phyloP scores from a whole-genome alignment of 2,113 vertebrate species.

The Atractosteus spatula region DNA sequence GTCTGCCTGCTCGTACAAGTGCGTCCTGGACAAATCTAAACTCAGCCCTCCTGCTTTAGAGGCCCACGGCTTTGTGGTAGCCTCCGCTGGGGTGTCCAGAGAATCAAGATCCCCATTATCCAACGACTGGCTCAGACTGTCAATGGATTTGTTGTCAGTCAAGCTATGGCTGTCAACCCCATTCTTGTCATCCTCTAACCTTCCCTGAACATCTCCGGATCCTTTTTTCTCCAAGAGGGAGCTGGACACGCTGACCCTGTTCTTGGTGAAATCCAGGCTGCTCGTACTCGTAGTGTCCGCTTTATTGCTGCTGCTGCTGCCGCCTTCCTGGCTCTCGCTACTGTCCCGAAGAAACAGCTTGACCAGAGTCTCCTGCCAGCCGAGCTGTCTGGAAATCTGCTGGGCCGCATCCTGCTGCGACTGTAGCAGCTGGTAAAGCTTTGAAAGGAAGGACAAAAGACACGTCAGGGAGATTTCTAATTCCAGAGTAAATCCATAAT shows the following conservation, averaged over 20 bases:
- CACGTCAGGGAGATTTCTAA: not conserved
- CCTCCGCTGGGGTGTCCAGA: slow-evolving; percentile 66
- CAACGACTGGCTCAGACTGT: slow-evolving; percentile 58
- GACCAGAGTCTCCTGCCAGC: slow-evolving; percentile 94
- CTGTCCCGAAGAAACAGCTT: slow-evolving; percentile 77
- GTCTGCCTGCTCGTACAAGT: slow-evolving; percentile 73
- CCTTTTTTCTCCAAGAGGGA: slow-evolving; percentile 44
- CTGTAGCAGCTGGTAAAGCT: slow-evolving; percentile 88
- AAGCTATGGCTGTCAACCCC: slow-evolving; percentile 65
- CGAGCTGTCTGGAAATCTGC: slow-evolving; percentile 85
- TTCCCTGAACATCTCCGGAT: slow-evolving; percentile 54
- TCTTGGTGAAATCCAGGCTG: slow-evolving; percentile 53
- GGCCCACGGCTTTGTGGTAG: slow-evolving; percentile 69
- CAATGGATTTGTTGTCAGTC: slow-evolving; percentile 72
- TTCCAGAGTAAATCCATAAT: no score
- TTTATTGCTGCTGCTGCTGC: slow-evolving; percentile 29
- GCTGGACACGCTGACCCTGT: slow-evolving; percentile 22
- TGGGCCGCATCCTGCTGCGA: slow-evolving; percentile 81
- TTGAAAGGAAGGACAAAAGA: not conserved
- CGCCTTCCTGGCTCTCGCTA: slow-evolving; percentile 47
- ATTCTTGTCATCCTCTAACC: slow-evolving; percentile 58
- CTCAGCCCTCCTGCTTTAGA: slow-evolving; percentile 73
- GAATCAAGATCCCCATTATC: slow-evolving; percentile 71
- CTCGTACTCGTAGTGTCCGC: slow-evolving; percentile 59
- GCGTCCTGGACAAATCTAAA: slow-evolving; percentile 80